Evolutionary conservation across 2,797 vertebrate genomes (phyloP).

Genomic region (Eurystomus glaucurus): DNA sequence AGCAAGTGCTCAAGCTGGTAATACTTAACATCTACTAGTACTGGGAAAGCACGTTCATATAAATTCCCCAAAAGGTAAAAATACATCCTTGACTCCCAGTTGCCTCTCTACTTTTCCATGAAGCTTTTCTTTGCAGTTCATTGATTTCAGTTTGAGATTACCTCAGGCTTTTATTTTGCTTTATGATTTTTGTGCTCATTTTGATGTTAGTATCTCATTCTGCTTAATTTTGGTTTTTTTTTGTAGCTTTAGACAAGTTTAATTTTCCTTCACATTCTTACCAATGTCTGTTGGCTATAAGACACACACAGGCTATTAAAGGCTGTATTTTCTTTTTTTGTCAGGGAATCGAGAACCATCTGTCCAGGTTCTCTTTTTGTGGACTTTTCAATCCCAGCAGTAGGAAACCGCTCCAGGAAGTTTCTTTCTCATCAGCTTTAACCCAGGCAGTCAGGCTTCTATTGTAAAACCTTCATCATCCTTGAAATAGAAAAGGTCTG

Average conservation of each 20-base stretch:
- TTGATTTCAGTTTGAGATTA: neutral
- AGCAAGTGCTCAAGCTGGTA: neutral
- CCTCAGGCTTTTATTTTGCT: neutral
- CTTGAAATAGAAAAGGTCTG: neutral
- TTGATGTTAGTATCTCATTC: neutral
- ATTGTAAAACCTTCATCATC: slow-evolving; percentile 2
- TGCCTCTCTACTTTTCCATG: neutral
- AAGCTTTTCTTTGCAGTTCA: neutral
- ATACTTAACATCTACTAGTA: neutral
- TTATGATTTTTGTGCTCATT: neutral
- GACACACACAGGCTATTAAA: neutral
- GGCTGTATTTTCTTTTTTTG: neutral
- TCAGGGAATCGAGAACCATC: neutral
- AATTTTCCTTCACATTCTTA: neutral
- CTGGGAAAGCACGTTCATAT: neutral
- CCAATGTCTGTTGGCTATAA: neutral
- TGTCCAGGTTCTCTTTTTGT: slow-evolving; percentile 1
- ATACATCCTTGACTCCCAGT: neutral
- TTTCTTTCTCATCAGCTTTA: slow-evolving; percentile 29
- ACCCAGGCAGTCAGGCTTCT: slow-evolving; percentile 9
- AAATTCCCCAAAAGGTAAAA: neutral
- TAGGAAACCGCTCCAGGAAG: slow-evolving; percentile 46
- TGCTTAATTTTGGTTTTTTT: neutral
- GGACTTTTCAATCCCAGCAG: slow-evolving; percentile 9
- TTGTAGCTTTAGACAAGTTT: neutral